Conservation (phyloP, 2,797 vertebrate species). For the Sebastiscus albofasciatus region DNA sequence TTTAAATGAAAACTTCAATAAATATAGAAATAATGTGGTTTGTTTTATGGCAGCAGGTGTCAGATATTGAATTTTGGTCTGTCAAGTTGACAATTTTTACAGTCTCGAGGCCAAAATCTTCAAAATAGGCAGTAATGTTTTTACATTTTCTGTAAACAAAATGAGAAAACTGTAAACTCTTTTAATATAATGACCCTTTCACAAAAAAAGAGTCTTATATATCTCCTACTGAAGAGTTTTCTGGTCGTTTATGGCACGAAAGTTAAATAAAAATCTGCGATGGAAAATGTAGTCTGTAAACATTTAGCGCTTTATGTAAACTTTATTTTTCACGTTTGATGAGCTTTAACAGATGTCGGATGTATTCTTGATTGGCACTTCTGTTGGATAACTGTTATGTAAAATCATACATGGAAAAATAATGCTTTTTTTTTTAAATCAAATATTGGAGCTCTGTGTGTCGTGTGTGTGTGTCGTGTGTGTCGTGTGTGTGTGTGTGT, state of each 20-base stretch:
- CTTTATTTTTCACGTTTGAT: conserved; percentile 41
- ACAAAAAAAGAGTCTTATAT: conserved; percentile 9
- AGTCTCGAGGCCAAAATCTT: conserved; percentile 33
- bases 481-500: too few relatives aligned
- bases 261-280: conserved; percentile 32
- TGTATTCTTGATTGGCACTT: conserved; percentile 73
- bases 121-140: conserved; percentile 52
- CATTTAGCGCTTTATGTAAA: conserved; percentile 78
- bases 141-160: conserved; percentile 70
- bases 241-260: conserved; percentile 45
- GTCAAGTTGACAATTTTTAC: conserved; percentile 21
- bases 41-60: conserved; percentile 45
- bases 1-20: not conserved
- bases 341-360: conserved; percentile 27
- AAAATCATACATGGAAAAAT: conserved; percentile 30
- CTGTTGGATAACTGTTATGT: conserved; percentile 36
- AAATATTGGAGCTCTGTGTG: conserved; percentile 2
- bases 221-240: conserved; percentile 14
- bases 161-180: conserved; percentile 66
- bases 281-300: conserved; percentile 75
- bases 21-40: conserved; percentile 16
- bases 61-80: conserved; percentile 34
- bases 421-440: conserved; percentile 1
- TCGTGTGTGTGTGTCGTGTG: not conserved
- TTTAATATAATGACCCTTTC: conserved; percentile 3